Percentiles rank a stretch among this genome's conserved stretches.
Conservation (phyloP, 2,888 invertebrate species). For the Iselma pallidipennis region DNA sequence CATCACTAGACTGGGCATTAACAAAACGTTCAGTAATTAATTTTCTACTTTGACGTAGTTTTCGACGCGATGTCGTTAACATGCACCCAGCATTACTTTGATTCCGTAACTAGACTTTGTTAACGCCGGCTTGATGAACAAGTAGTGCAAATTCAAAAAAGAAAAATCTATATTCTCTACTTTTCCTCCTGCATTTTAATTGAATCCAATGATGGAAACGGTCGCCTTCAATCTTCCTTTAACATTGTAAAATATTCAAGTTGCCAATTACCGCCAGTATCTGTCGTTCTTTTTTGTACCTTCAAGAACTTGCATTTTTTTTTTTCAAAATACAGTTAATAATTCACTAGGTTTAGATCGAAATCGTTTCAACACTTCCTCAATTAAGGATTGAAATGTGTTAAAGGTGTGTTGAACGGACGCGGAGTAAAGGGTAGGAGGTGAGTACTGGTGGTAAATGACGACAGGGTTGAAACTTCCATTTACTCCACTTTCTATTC, state of each 20-base stretch:
- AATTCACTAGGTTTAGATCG: not conserved
- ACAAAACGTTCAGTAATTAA: not conserved
- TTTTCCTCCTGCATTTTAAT: not conserved
- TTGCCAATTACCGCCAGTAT: not conserved
- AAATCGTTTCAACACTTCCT: constrained; percentile 11
- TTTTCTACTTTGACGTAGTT: not conserved
- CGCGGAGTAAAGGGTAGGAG: too few species aligned
- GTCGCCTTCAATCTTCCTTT: too few species aligned
- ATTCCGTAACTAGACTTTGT: not conserved
- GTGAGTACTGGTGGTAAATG: too few species aligned
- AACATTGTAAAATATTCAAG: constrained; percentile 6
- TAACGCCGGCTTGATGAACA: not conserved
- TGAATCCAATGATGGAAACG: too few species aligned
- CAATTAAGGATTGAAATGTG: constrained; percentile 5
- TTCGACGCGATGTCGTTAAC: not conserved
- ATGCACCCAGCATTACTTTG: not conserved
- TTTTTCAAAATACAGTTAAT: not conserved
- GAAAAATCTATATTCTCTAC: not conserved
- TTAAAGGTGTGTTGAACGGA: not conserved
- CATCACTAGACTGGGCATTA: not conserved
- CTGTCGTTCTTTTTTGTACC: too few species aligned
- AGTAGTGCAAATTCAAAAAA: not conserved
- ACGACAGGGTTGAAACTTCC: constrained; percentile 15
- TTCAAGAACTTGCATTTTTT: not conserved
- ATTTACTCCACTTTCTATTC: constrained; percentile 12